Percentiles rank a stretch among this genome's conserved stretches.
Conservation (phyloP, 2,113 vertebrate species). For the Pterocles burchelli region DNA sequence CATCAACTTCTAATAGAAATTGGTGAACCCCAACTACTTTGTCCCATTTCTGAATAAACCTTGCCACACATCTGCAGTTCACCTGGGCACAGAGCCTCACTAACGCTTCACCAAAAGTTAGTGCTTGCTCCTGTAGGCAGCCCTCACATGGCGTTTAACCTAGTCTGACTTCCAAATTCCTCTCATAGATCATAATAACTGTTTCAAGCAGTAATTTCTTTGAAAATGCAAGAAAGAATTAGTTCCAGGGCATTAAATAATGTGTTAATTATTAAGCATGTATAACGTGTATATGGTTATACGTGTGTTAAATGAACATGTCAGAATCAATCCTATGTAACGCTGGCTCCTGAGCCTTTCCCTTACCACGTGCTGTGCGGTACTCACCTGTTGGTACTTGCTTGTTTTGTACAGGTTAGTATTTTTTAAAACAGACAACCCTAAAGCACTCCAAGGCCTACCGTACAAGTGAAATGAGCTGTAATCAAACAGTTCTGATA, state of each 20-base stretch:
- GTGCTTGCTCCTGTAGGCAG: not conserved
- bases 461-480: fast-evolving
- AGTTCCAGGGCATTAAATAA: not conserved
- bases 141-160: not conserved
- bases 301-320: fast-evolving
- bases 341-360: not conserved
- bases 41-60: not conserved
- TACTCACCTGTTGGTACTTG: not conserved
- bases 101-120: not conserved
- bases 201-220: not conserved
- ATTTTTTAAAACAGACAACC: not conserved
- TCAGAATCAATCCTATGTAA: not conserved
- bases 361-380: fast-evolving
- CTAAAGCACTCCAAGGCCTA: not conserved
- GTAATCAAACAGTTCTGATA: not conserved
- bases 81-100: not conserved
- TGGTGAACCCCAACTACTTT: fast-evolving
- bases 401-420: not conserved
- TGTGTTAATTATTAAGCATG: not conserved
- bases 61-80: fast-evolving
- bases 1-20: not conserved
- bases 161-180: not conserved
- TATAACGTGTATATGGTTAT: not conserved
- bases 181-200: not conserved
- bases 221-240: not conserved